These are phyloP conservation scores for Mellivora capensis DNA, from an alignment of 2,113 vertebrate species.

Conservation along the genomic window DNA sequence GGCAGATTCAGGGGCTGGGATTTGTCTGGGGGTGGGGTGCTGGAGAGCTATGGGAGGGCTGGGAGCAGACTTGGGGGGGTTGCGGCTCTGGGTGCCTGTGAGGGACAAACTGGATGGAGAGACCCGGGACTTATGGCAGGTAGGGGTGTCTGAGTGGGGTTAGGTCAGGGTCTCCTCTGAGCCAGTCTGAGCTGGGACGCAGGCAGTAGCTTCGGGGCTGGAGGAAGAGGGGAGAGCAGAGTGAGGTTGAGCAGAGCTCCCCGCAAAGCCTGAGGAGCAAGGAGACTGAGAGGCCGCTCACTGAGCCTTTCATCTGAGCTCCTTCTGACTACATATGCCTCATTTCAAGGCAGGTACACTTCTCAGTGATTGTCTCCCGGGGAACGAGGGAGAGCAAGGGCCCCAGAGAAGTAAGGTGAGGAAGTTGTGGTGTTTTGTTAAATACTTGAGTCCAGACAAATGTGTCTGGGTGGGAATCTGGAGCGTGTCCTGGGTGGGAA, in stretches of 20 bases:
- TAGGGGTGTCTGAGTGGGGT: neutral
- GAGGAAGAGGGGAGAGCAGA: accelerated
- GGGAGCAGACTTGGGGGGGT: neutral
- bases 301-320: neutral
- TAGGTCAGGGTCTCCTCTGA: neutral
- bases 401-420: neutral
- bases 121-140: neutral
- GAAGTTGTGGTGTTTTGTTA: neutral
- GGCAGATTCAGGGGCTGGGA: neutral
- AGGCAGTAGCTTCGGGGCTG: neutral
- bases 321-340: accelerated
- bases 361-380: neutral
- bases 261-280: neutral
- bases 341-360: too few species aligned
- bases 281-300: neutral
- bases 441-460: neutral
- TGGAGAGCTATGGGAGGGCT: neutral
- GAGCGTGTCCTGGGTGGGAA: neutral
- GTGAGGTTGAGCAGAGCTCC: neutral
- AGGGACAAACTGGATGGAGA: neutral
- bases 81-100: neutral
- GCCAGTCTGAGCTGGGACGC: neutral
- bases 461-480: neutral
- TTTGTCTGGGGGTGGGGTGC: neutral
- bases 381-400: neutral